Conservation (phyloP, 2,888 invertebrate species). For the Eristalis arbustorum region DNA sequence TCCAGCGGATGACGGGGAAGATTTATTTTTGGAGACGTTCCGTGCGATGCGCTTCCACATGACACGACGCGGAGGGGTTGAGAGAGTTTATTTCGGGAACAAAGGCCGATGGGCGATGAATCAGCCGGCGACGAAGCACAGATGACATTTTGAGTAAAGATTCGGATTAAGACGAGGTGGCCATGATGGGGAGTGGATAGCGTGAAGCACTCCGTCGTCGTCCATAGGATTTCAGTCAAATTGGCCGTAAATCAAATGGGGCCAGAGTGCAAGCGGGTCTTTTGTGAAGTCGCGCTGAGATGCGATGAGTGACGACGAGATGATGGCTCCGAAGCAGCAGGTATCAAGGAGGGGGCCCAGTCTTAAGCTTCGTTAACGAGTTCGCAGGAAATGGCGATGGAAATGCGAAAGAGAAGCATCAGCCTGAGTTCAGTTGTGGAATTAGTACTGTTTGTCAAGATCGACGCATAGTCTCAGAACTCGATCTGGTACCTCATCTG, state of each 20-base stretch:
- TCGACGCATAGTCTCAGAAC: no score
- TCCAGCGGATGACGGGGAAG: not conserved
- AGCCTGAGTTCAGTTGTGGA: no score
- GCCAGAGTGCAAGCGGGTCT: not conserved
- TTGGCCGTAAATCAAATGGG: not conserved
- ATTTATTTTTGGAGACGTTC: not conserved
- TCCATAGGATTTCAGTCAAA: not conserved
- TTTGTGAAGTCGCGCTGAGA: not conserved
- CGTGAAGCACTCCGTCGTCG: not conserved
- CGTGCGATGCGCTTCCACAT: not conserved
- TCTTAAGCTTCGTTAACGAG: no score
- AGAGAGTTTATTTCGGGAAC: not conserved
- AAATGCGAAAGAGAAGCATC: no score
- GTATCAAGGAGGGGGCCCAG: no score
- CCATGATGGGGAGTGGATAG: not conserved
- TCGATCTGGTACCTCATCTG: no score
- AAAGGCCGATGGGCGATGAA: not conserved
- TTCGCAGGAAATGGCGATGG: no score
- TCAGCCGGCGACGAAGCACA: not conserved
- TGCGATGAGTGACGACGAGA: no score
- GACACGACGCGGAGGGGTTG: not conserved
- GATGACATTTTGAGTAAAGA: not conserved
- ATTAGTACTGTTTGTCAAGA: no score
- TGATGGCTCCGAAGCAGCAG: no score
- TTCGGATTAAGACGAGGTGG: not conserved